A percentile compares a stretch with the other conserved stretches of the same genome.
Conservation (phyloP, 2,113 vertebrate species). For the Choloepus hoffmanni region DNA sequence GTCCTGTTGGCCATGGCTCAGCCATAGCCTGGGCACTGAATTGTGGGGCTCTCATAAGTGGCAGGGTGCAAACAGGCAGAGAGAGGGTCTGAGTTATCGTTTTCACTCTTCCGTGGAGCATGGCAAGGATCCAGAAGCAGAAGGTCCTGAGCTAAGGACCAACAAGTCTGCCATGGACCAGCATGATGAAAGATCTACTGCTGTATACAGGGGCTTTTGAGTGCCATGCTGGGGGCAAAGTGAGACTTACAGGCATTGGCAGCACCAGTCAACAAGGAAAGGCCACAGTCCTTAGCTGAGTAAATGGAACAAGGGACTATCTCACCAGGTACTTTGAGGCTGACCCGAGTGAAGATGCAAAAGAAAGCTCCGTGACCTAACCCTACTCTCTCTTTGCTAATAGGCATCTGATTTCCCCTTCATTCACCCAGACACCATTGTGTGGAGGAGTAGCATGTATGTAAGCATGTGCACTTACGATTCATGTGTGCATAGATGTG, state of each 20-base stretch:
- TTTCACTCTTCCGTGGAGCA: background rate
- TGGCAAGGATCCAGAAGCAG: background rate
- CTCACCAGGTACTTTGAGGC: background rate
- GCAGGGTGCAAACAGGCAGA: too few relatives aligned
- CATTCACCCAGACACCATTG: background rate
- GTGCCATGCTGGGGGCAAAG: too few relatives aligned
- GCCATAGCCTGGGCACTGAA: accelerated
- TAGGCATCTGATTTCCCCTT: background rate
- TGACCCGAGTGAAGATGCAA: background rate
- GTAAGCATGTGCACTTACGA: background rate
- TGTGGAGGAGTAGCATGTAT: background rate
- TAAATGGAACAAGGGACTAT: background rate
- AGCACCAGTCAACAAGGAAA: background rate
- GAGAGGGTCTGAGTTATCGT: background rate
- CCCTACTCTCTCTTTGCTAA: background rate
- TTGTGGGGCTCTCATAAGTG: background rate
- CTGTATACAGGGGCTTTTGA: background rate
- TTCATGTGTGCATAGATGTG: background rate
- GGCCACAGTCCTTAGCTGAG: background rate
- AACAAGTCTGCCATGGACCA: background rate
- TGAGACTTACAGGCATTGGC: background rate
- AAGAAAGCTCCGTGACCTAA: background rate
- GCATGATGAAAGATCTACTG: background rate
- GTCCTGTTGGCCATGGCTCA: too few relatives aligned
- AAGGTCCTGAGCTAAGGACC: background rate